Conservation (phyloP, 2,113 vertebrate species). For the Alectura lathami region DNA sequence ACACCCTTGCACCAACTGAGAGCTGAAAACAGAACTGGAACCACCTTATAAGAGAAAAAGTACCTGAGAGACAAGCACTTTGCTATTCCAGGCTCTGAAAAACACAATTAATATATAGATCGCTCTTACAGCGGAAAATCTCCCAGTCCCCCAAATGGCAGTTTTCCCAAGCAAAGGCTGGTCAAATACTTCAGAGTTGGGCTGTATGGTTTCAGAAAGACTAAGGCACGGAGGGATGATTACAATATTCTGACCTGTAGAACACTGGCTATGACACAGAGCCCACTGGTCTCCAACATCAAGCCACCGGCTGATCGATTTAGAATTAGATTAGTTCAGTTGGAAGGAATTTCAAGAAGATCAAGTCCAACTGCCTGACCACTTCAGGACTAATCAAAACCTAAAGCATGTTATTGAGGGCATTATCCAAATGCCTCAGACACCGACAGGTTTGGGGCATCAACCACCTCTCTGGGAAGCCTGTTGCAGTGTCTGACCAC, state of each 20-base stretch:
- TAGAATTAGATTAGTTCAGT: background rate
- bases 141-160: background rate
- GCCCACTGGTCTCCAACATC: background rate
- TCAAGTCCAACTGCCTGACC: background rate
- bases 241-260: background rate
- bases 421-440: background rate
- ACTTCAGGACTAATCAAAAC: background rate
- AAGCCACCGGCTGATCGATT: accelerated
- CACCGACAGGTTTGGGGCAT: background rate
- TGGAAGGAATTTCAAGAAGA: background rate
- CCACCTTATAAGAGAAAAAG: background rate
- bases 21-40: background rate
- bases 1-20: background rate
- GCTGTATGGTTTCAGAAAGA: background rate
- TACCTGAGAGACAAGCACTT: background rate
- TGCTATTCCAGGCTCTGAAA: background rate
- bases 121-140: accelerated
- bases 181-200: background rate
- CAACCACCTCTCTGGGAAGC: background rate
- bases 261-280: background rate
- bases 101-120: background rate
- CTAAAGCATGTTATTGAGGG: background rate
- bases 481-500: background rate
- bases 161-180: background rate
- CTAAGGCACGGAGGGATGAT: background rate